Base-by-base conservation (phyloP, 2,797 vertebrate genomes). In the Sebastes itinus region DNA sequence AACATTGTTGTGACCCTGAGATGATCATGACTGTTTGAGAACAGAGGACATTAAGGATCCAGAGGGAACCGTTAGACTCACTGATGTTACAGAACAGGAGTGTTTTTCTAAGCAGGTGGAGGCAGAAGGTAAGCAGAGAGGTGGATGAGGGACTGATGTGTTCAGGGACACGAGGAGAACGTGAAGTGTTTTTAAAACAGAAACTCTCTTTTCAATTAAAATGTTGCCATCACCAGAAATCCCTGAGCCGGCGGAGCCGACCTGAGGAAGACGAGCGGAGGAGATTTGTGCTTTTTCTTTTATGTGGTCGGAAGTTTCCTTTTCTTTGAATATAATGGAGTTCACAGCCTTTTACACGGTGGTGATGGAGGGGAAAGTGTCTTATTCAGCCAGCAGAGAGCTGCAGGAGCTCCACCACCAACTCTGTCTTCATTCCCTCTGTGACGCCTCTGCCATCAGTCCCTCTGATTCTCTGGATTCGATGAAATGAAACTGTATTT, bases 181-280 rank as follows among this genome's bases (percentile, higher is more conserved):
- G 61, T 81, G 75, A 66, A 60, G 27, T 3, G 78, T 16, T 65
- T 75, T 14, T 60, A 18, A 73, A 77, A 49, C 28, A 72, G 18
- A 38, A 58, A 63, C 27, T 30, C 59, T 42, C 23, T 10, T 23
- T 54, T 22, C 20, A 30, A 13, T 77, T 69, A 65, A 69, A 72
- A 54, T n/a, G 55, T 32, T 33, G 30, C n/a, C 33, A 7, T 63
- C 75, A 69, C 46, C 54, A 18, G 9, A 46, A 16, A 8, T 27
- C 33, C 33, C 8, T 2, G 67, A 62, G 68, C 52, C 9, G 2
- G 5, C 1, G 2, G 33, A 68, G 56, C 56, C 33, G 27, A 58
- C 20, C 63, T 4, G 60, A 6, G 22, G 49, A 25, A 8, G 55
- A 23, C 18, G 12, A 64, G 66, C 9, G 0, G n/a, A 25, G 62